A percentile compares a stretch with the other conserved stretches of the same genome.
Conservation (phyloP, 37 sponge, comb jelly and placozoan genomes). For the Axinella damicornis region DNA sequence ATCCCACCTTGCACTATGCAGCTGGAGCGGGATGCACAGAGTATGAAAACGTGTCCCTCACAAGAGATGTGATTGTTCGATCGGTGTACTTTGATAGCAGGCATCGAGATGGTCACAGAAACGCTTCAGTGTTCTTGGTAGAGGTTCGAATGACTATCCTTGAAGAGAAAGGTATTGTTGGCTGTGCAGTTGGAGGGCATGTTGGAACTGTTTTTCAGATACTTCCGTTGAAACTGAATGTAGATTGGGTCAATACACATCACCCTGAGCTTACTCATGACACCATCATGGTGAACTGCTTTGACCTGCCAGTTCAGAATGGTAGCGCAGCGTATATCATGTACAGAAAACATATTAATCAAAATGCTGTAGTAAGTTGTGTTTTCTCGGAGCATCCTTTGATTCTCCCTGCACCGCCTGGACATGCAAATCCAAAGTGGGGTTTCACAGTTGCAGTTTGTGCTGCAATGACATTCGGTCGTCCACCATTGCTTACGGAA, state of each 20-base stretch:
- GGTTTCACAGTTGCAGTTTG: not conserved
- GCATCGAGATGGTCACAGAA: not conserved
- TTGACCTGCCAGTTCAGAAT: conserved; percentile 11
- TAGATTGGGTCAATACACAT: not conserved
- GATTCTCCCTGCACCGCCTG: not conserved
- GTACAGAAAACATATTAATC: not conserved
- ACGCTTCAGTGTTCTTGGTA: conserved; percentile 3
- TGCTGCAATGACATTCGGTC: not conserved
- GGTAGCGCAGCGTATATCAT: not conserved
- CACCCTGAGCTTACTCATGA: not conserved
- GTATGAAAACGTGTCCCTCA: too few relatives aligned
- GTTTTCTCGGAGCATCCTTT: conserved; percentile 3
- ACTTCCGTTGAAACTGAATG: not conserved
- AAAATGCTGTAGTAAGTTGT: not conserved
- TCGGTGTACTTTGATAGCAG: conserved; percentile 9
- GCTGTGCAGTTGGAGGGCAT: not conserved
- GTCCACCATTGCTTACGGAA: not conserved
- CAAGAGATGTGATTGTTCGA: not conserved
- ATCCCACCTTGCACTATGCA: too few relatives aligned
- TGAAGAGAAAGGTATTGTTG: not conserved
- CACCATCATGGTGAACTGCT: conserved; percentile 1
- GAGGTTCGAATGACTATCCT: not conserved
- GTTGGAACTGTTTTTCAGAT: not conserved
- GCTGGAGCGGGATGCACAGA: too few relatives aligned
- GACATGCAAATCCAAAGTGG: not conserved